Base-by-base conservation (phyloP, 2,113 vertebrate species). In the Poecile atricapillus region DNA sequence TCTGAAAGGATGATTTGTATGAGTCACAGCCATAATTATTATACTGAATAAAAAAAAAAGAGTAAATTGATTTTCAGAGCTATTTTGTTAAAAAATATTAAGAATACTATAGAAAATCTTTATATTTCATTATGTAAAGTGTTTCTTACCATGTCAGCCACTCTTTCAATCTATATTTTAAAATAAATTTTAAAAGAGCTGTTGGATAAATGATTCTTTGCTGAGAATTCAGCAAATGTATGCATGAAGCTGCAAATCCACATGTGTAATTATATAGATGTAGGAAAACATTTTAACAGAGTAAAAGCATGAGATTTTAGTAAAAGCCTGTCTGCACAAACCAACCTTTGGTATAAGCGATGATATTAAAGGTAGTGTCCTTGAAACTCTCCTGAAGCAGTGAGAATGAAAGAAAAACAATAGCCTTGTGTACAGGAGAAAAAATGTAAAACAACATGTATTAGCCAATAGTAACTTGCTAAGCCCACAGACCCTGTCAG, bases 1-100 rank as follows among this genome's bases (percentile, higher is more conserved):
- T 63, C 90, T 97, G 94, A 98, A 97, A 96, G 67, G 78, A 89
- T 97, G 97, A 97, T 97, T 94, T 97, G 70, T 97, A 67, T 97
- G 97, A 98, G 92, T 98, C 98, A 98, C 28, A 95, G 47, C 50
- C 88, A 44, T 96, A 97, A 97, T 98, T 97, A 94, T 97, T 96
- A 96, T 63, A 90, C 30, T 85, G 18, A 75, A 90, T 75, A 47
- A 30, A 46, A 68, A 44, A 44, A 30, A 76, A 41, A 95, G 39
- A 89, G 50, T 91, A 93, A 96, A 92, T 96, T 93, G 92, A 89
- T 97, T 95, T 95, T 74, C 59, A 64, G 65, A 97, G 47, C 31
- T 87, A 56, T 77, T 96, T 92, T 89, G 16, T 74, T n/a, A 80
- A 76, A 93, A 76, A 69, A 75, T 28, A 83, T 82, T 81, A 94